Evolutionary conservation across 2,797 vertebrate species (phyloP), one percentile per base, ranked within the genome.

Genomic region (Macroramphosus scolopax): DNA sequence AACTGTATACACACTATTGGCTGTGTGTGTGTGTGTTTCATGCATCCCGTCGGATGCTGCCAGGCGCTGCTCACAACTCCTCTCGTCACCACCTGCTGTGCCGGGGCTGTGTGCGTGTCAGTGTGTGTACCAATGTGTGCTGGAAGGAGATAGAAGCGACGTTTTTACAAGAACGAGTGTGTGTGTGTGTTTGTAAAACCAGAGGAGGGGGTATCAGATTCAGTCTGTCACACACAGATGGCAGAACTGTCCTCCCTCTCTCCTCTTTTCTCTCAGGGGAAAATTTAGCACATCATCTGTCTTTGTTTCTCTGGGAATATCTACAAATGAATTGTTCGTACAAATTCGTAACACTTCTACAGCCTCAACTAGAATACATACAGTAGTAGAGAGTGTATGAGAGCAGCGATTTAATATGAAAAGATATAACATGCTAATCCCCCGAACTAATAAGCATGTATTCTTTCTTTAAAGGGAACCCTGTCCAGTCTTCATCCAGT

Each of bases 161-260:
- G 35, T 45, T 20, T 14, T n/a, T n/a, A n/a, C n/a, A n/a, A 15
- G 44, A 37, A 49, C 47, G 32, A 24, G 15, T 51, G 55, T 58
- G 67, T 43, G 47, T 31, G 47, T 33, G 43, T 46, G 42, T 53
- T 41, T 51, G 62, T 44, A 69, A 17, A 51, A 65, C 39, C 5
- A 59, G 57, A 68, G 50, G 70, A 54, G 56, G 62, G 68, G 75
- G 70, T 63, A 68, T 85, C 75, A 64, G 69, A 77, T 82, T 72
- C 84, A 82, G 78, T 78, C 84, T 87, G 83, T 82, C 81, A 81
- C 70, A 82, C 80, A 78, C 86, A 87, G 83, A 88, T 86, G 84
- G 83, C 69, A 68, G 66, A 75, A 68, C 48, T 35, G 10, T 68
- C 58, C 52, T 24, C 25, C 49, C 17, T 31, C 9, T 29, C 28